Percentiles rank a stretch among this genome's conserved stretches.
phyloP scores from a whole-genome alignment of 2,797 vertebrate species.

The Silurus lanzhouensis region DNA sequence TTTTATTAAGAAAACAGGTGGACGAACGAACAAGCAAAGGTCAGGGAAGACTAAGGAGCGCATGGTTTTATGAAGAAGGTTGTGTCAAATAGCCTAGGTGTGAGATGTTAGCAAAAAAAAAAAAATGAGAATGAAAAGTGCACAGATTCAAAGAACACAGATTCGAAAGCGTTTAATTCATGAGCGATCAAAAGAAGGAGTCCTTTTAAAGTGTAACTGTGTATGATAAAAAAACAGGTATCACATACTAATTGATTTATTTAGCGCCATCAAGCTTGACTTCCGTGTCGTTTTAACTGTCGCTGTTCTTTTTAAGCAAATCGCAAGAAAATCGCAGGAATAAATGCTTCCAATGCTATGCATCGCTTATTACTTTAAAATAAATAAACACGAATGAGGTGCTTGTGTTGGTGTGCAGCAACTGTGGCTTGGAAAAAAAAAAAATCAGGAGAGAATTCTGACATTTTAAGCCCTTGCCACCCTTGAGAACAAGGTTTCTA shows the following conservation, averaged over 20 bases:
- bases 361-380: not conserved
- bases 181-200: too few relatives aligned
- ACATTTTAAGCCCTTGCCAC: conserved; percentile 31
- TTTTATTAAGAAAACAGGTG: too few relatives aligned
- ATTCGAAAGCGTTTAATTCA: too few relatives aligned
- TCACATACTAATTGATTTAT: not conserved
- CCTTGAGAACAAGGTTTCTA: conserved; percentile 35
- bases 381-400: not conserved
- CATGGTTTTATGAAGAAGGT: too few relatives aligned
- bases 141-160: too few relatives aligned
- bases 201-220: too few relatives aligned
- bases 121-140: too few relatives aligned
- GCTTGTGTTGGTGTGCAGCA: conserved; percentile 22
- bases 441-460: conserved; percentile 37
- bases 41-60: too few relatives aligned
- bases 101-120: too few relatives aligned
- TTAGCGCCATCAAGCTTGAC: not conserved
- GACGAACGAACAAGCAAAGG: too few relatives aligned
- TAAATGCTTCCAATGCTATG: not conserved
- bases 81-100: too few relatives aligned
- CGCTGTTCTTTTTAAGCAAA: not conserved
- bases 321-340: not conserved
- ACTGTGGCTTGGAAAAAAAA: conserved; percentile 18
- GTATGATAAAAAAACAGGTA: not conserved
- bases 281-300: not conserved